Evolutionary conservation across 2,888 invertebrate species (phyloP), one percentile per base, ranked within the genome.

Genomic region (Uloborus plumipes): DNA sequence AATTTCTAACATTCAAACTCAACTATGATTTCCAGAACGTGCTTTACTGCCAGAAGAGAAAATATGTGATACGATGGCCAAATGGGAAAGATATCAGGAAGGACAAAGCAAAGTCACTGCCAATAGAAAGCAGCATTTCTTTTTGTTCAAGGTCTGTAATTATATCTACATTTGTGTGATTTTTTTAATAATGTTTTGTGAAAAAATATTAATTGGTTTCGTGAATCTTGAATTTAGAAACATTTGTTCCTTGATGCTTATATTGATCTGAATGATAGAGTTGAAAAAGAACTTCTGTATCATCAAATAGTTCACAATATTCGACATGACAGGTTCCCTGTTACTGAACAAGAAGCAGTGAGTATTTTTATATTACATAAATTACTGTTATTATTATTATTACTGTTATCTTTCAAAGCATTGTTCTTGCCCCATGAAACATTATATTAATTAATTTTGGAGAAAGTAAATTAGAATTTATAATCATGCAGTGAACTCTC

Each of bases 331-430:
- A 92, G 96, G 39, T 95, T 96, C 88, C 98, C 97, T 0, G 94
- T 98, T 69, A 95, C 96, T 69, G 95, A 96, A 87, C 95, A 96
- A 89, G 97, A 98, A 91, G 97, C 97, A 83, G 96, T 95, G 89
- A 93, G 94, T 92, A 31, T 15, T 31, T n/a, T 71, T 72, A 26
- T n/a, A 11, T 59, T 67, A 31, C 31, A 31, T 26, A 53, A 26
- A 26, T 39, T 31, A 31, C 7, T 31, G 7, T 55, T n/a, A 55
- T 55, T 55, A 4, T 55, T 55, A 55, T 55, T 55, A n/a, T 55
- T 55, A n/a, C n/a, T n/a, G n/a, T n/a, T n/a, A n/a, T 18, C 53
- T n/a, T 55, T 18, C 15, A 55, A n/a, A 14, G 9, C 13, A 11
- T 15, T 9, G 4, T 55, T 55, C n/a, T 53, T 55, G 39, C 9